Evolutionary conservation across 2,888 invertebrate genomes (phyloP), one percentile per base, ranked within the genome.

Genomic region (Fabriciana adippe): DNA sequence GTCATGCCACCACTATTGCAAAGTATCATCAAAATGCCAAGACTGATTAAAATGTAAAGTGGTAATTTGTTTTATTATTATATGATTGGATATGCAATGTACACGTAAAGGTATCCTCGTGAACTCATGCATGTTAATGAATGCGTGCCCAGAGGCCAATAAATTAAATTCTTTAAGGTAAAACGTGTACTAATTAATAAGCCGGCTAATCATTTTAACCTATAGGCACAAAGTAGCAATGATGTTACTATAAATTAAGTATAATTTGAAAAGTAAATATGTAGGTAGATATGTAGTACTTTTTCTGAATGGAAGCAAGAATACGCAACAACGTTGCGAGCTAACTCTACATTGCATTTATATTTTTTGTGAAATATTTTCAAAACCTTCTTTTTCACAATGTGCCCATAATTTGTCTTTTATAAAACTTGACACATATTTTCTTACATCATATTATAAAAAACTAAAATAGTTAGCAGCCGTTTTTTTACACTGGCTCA

Each of bases 61-160:
- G 50, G 4, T 51, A 61, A 61, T 61, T 61, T 51, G 61, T 53
- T 35, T 18, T 21, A 41, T 53, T 51, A 61, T 41, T 26, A n/a
- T 47, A 59, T 26, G 26, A 59, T 61, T 51, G 61, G 35, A 41
- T 61, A 51, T 35, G 6, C 31, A 18, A 51, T 51, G 51, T 18
- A 18, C 48, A 13, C 60, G 48, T 31, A 61, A 35, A 18, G 41
- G 35, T 16, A 50, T 16, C 26, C 35, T 26, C 26, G 4, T 50
- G 61, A 51, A 51, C 31, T 35, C 61, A 61, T 61, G 51, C 61
- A 61, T 61, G 16, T 51, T 51, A 61, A 61, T 61, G 51, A 61
- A 18, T 35, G 51, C 31, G 51, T 18, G 61, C 16, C 50, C 15
- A 18, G 51, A 41, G 50, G 15, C 51, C 35, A 35, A 41, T 61